These are phyloP conservation scores for Mythimna albipuncta DNA, from an alignment of 2,888 invertebrate species.

Conservation along the genomic window DNA sequence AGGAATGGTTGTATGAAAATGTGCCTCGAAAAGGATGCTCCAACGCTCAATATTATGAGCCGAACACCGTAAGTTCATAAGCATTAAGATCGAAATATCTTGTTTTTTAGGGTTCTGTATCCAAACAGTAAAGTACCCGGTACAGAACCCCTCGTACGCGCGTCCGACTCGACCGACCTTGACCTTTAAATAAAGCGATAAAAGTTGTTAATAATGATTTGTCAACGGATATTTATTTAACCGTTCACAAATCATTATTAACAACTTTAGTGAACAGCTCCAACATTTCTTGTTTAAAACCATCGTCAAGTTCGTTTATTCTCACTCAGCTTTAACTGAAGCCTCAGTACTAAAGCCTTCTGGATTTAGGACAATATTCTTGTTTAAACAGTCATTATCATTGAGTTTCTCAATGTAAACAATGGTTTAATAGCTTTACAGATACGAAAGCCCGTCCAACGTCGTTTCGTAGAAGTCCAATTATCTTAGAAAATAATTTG, in stretches of 20 bases:
- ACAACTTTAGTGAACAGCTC: conserved; percentile 5
- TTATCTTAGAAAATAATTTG: conserved; percentile 27
- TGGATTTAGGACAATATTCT: conserved; percentile 41
- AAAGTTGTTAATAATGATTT: too few relatives aligned
- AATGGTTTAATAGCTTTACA: conserved; percentile 49
- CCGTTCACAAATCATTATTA: conserved; percentile 1
- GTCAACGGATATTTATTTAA: neutral
- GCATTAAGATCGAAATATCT: too few relatives aligned
- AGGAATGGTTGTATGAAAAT: too few relatives aligned
- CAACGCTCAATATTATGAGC: too few relatives aligned
- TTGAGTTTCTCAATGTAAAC: conserved; percentile 51
- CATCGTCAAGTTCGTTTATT: conserved; percentile 31
- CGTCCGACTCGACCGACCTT: too few relatives aligned
- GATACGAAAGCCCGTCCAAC: conserved; percentile 41
- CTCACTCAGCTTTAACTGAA: conserved; percentile 29
- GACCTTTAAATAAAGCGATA: too few relatives aligned
- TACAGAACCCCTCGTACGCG: too few relatives aligned
- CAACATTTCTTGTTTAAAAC: conserved; percentile 14
- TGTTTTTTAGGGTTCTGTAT: too few relatives aligned
- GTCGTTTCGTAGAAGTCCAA: conserved; percentile 17
- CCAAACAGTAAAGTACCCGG: too few relatives aligned
- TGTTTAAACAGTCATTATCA: conserved; percentile 61
- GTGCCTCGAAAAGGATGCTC: too few relatives aligned
- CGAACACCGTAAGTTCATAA: too few relatives aligned
- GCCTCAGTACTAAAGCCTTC: conserved; percentile 16